These are phyloP conservation scores for Stegana nigrithorax DNA, from an alignment of 2,888 invertebrate species.

Conservation along the genomic window DNA sequence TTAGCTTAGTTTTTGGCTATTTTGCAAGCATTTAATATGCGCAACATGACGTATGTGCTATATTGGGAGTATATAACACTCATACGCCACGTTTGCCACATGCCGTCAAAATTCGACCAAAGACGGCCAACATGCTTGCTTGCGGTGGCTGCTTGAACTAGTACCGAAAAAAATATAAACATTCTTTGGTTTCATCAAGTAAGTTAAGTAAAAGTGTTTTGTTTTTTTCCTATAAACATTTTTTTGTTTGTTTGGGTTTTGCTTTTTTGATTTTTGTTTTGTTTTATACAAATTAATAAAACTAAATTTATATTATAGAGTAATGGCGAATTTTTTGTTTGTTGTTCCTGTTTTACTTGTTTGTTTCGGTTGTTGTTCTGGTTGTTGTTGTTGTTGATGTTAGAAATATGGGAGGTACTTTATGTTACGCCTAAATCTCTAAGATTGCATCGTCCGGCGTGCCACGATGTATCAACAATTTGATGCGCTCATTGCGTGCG, in stretches of 20 bases:
- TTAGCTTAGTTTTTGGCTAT: too few species aligned
- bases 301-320: neutral
- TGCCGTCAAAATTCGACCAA: neutral
- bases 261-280: neutral
- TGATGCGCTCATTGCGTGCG: slow-evolving; percentile 88
- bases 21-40: too few species aligned
- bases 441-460: slow-evolving; percentile 81
- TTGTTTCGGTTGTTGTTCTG: neutral
- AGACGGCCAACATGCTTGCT: neutral
- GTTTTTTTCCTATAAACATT: slow-evolving; percentile 9
- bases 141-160: slow-evolving; percentile 50
- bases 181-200: slow-evolving; percentile 38
- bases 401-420: neutral
- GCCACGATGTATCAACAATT: slow-evolving; percentile 87
- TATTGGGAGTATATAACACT: neutral
- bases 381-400: neutral
- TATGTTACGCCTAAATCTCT: slow-evolving; percentile 69
- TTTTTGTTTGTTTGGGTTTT: too few species aligned
- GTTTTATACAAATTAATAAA: slow-evolving; percentile 1
- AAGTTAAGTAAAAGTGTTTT: slow-evolving; percentile 31
- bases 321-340: neutral
- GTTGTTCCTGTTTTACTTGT: neutral
- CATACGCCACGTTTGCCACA: neutral
- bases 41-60: neutral
- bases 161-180: too few species aligned